Evolutionary conservation across 2,888 invertebrate species (phyloP).

Genomic region (Neoascia interrupta): DNA sequence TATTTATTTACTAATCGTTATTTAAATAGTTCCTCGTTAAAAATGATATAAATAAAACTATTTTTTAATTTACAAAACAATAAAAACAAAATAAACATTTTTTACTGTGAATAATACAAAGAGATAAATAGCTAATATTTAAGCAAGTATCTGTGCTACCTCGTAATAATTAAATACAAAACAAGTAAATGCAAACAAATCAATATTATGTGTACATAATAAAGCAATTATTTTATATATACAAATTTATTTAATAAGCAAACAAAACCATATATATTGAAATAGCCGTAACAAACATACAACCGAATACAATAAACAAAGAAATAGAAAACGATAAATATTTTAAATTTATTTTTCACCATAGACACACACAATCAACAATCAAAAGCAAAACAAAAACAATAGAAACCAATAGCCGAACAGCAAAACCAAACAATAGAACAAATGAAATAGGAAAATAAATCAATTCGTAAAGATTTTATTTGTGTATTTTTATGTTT

Average conservation of each 20-base stretch:
- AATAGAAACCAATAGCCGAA: constrained; percentile 46
- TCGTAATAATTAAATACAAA: constrained; percentile 70
- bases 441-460: constrained; percentile 65
- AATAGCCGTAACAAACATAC: constrained; percentile 57
- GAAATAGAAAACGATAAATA: constrained; percentile 56
- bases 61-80: constrained; percentile 37
- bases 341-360: constrained; percentile 62
- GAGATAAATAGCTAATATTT: constrained; percentile 63
- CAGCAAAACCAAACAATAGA: constrained; percentile 54
- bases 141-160: constrained; percentile 70
- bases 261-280: constrained; percentile 65
- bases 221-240: constrained; percentile 69
- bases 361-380: constrained; percentile 61
- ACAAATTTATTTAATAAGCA: constrained; percentile 70
- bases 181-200: constrained; percentile 60
- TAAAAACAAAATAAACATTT: constrained; percentile 21
- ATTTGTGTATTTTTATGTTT: constrained; percentile 5
- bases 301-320: constrained; percentile 50
- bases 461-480: constrained; percentile 47
- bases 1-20: constrained; percentile 53
- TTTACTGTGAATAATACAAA: constrained; percentile 33
- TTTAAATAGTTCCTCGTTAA: constrained; percentile 60
- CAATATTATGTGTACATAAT: constrained; percentile 69
- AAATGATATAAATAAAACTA: constrained; percentile 21
- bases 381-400: constrained; percentile 46